Conservation (phyloP, 1,140 invertebrate genomes). For the Tetramorium alpestre region DNA sequence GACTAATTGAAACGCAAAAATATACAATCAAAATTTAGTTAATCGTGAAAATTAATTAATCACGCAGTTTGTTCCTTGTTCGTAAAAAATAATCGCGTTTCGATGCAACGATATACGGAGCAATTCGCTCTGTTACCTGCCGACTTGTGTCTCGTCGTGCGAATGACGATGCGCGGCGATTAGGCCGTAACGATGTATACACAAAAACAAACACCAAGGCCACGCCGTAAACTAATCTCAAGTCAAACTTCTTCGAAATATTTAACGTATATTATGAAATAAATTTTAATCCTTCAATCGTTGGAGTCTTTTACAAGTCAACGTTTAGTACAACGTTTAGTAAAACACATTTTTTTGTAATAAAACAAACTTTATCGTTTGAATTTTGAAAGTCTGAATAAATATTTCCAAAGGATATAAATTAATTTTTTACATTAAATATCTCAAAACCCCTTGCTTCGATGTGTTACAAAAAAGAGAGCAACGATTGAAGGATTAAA, state of each 20-base stretch:
- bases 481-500: not conserved
- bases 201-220: not conserved
- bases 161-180: not conserved
- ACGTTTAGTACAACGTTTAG: no score
- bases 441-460: no score
- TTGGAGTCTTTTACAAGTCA: no score
- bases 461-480: no score
- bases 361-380: no score
- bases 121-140: not conserved
- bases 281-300: not conserved
- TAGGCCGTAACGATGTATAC: not conserved
- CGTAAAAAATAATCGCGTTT: not conserved
- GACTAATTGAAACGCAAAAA: not conserved
- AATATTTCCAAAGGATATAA: no score
- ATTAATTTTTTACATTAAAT: no score
- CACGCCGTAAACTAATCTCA: not conserved
- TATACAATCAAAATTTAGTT: not conserved
- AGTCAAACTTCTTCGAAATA: not conserved
- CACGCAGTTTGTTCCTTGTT: not conserved
- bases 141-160: not conserved
- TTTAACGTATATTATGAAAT: not conserved
- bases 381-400: no score
- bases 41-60: not conserved
- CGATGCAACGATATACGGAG: not conserved
- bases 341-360: no score